These are phyloP conservation scores for Yponomeuta evonymella DNA, from an alignment of 2,888 invertebrate species.

Conservation along the genomic window DNA sequence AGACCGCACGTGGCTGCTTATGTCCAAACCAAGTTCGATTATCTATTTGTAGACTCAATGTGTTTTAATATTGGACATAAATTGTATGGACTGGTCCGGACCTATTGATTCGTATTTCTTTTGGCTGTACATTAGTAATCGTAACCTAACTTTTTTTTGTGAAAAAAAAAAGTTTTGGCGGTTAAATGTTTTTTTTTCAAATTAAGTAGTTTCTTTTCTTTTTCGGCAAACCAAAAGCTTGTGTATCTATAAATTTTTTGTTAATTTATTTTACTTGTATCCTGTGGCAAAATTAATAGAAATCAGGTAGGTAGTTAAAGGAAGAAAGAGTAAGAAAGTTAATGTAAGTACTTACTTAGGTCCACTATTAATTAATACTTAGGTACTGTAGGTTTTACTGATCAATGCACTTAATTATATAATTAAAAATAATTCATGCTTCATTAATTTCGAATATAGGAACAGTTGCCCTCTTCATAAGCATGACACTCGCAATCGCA, in stretches of 20 bases:
- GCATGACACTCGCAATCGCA: background rate
- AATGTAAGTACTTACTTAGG: no score
- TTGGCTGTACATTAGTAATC: no score
- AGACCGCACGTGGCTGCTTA: conserved; percentile 1
- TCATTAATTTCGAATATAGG: background rate
- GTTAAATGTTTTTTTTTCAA: background rate
- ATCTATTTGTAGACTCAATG: background rate
- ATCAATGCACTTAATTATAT: background rate
- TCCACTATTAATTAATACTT: background rate
- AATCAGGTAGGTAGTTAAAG: no score
- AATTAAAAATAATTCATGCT: background rate
- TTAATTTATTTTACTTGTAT: no score
- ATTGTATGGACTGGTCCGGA: background rate
- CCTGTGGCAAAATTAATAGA: no score
- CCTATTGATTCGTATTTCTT: no score
- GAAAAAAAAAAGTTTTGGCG: no score
- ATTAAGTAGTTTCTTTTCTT: no score
- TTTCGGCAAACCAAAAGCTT: no score
- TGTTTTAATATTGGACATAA: conserved; percentile 1
- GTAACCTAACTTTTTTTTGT: no score
- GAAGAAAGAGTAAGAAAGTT: no score
- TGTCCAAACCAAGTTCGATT: background rate
- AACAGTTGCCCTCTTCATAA: background rate
- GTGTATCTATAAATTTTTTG: no score
- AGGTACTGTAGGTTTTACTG: background rate